Base-by-base conservation (phyloP, 2,888 invertebrate genomes). In the Augiades crinisus region DNA sequence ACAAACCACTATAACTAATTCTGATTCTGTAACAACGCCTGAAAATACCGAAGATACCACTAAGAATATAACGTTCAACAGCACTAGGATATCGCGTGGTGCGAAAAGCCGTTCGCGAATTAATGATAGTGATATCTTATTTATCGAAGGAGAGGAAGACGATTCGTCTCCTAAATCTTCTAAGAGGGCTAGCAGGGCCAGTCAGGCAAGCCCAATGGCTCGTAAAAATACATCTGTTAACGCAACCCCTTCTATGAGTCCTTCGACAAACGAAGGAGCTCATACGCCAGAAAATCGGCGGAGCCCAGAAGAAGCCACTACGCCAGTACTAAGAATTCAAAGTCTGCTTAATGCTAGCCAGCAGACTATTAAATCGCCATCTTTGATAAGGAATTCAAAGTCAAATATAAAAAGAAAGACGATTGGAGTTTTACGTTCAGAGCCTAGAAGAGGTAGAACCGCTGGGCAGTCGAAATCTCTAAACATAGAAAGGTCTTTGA, bases 261-360 rank as follows among this genome's bases (percentile, higher is more conserved):
- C 62, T 1, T 43, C 54, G 2, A 55, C 34, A 1, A 45, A 55
- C 2, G 61, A 64, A 5, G 83, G 83, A 0, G 58, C 49, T 2
- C 62, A 62, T 5, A 86, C 86, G 0, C 87, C 87, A 0, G 80
- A 81, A 30, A 75, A 78, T 24, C 59, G 62, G 4, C 61, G 54
- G 2, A 79, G 76, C 41, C 79, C 81, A 1, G 68, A 70, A 27
- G 79, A 75, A 30, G 67, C 67, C 1, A 70, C 69, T 1, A 88
- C 88, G 1, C 88, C 88, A 0, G 71, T 87, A 1, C 60, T 87
- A 0, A 80, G 69, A 55, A 85, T 87, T 6, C 78, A 78, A 55
- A 75, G 70, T 34, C 63, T 88, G 2, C 51, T 88, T 13, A 68
- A 83, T 33, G 72, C 79, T 1, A 77, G 74, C 19, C 68, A 64